Evolutionary conservation across 2,113 vertebrate species (phyloP), one percentile per base, ranked within the genome.

Genomic region (Tylochromis polylepis): DNA sequence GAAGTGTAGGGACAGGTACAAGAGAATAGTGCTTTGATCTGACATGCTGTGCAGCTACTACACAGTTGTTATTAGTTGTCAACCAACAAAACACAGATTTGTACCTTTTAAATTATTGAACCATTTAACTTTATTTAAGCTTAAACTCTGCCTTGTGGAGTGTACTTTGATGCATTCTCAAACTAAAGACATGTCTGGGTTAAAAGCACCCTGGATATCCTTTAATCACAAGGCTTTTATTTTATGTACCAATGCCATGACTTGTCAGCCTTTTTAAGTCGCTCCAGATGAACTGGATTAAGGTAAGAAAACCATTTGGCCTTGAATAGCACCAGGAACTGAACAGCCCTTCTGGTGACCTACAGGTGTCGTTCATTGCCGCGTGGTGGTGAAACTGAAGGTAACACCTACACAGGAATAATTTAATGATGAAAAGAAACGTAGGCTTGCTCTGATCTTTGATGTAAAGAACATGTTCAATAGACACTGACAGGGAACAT

Each of bases 361-460:
- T 24, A 15, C 57, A 86, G 85, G 41, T 87, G 81, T 24, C 46
- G 79, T 83, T 82, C 15, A 72, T 89, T 41, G 24, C 27, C 18
- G 38, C 14, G 75, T 3, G 86, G 53, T 78, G 55, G 60, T 81
- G 92, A 85, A 91, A 89, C 59, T 36, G 29, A 55, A 83, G 79
- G 57, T 70, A 46, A 89, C 36, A 62, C 79, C 62, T 60, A 15
- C 24, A 14, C 53, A 34, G 81, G 62, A 88, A 62, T 43, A 31
- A 55, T 56, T 49, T 55, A 20, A 56, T 43, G 53, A 87, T 89
- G 91, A 88, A 89, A 90, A 41, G 84, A 29, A 84, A 49, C 15
- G 22, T 5, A n/a, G 83, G 24, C 81, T 36, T 56, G 34, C 92
- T 94, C 93, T 93, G 89, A 92, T 93, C 88, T 31, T 53, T 2